phyloP scores from a whole-genome alignment of 1,140 invertebrate species.

The Drosophila erecta region DNA sequence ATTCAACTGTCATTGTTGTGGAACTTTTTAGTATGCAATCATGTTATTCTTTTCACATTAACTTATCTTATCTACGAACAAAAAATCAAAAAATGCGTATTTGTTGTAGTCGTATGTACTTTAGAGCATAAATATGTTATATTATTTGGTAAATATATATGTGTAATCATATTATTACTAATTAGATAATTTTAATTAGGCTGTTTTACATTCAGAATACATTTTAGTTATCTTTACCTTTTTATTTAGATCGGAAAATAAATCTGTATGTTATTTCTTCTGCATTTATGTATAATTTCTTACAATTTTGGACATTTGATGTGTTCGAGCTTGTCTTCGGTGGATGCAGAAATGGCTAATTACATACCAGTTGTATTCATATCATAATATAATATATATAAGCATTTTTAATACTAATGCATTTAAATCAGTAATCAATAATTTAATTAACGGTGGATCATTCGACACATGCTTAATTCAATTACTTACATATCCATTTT shows the following conservation, averaged over 20 bases:
- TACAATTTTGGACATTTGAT: conserved; percentile 29
- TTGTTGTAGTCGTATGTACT: conserved; percentile 75
- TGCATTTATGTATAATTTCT: conserved; percentile 27
- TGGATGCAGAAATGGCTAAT: conserved; percentile 39
- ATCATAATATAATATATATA: conserved; percentile 21
- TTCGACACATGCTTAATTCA: conserved; percentile 76
- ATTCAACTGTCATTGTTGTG: conserved; percentile 39
- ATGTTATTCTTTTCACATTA: conserved; percentile 31
- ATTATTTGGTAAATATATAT: conserved; percentile 35
- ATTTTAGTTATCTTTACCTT: conserved; percentile 33
- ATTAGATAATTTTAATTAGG: conserved; percentile 56
- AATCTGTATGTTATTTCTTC: conserved; percentile 18
- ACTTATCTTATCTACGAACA: conserved; percentile 49
- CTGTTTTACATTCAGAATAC: conserved; percentile 73
- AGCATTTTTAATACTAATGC: conserved; percentile 49
- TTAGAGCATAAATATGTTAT: conserved; percentile 65
- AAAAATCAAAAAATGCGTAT: conserved; percentile 77
- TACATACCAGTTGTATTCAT: conserved; percentile 18
- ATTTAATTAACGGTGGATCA: conserved; percentile 83
- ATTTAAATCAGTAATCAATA: conserved; percentile 78
- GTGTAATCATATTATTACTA: conserved; percentile 33
- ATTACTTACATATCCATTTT: conserved; percentile 61
- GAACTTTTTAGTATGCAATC: conserved; percentile 35
- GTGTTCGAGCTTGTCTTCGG: conserved; percentile 47
- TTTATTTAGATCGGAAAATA: conserved; percentile 17